These are phyloP conservation scores for Pissodes strobi DNA, from an alignment of 1,140 invertebrate genomes.

Conservation along the genomic window DNA sequence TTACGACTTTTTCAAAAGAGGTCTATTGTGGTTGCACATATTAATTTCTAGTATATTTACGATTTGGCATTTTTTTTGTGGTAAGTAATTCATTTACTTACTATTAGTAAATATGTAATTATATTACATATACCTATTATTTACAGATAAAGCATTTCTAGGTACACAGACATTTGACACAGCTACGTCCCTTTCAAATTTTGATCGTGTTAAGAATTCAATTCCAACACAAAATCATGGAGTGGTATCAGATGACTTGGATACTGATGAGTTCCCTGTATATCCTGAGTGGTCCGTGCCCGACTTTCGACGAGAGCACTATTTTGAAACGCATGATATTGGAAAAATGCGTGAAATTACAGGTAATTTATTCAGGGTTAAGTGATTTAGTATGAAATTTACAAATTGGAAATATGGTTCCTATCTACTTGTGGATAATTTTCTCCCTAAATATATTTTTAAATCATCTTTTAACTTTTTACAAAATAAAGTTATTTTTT, in stretches of 20 bases:
- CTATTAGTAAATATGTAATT: neutral
- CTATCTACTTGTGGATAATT: no score
- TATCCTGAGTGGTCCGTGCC: constrained; percentile 9
- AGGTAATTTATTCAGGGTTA: neutral
- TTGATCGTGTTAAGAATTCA: neutral
- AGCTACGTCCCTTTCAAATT: neutral
- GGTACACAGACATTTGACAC: constrained; percentile 9
- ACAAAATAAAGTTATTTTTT: no score
- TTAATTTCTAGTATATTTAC: no score
- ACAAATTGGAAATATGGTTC: no score
- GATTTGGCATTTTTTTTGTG: no score
- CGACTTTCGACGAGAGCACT: constrained; percentile 33
- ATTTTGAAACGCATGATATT: constrained; percentile 38
- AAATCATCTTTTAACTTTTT: neutral
- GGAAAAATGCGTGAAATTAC: constrained; percentile 9
- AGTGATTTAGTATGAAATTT: neutral
- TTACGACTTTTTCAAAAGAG: no score
- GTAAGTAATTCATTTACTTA: no score
- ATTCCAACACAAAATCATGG: neutral
- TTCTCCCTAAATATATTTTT: no score
- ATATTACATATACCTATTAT: neutral
- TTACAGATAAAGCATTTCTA: neutral
- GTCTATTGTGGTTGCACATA: no score
- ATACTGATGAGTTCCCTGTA: constrained; percentile 5
- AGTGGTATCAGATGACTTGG: neutral